phyloP scores from a whole-genome alignment of 2,888 invertebrate genomes.

The Scrobipalpa costella region DNA sequence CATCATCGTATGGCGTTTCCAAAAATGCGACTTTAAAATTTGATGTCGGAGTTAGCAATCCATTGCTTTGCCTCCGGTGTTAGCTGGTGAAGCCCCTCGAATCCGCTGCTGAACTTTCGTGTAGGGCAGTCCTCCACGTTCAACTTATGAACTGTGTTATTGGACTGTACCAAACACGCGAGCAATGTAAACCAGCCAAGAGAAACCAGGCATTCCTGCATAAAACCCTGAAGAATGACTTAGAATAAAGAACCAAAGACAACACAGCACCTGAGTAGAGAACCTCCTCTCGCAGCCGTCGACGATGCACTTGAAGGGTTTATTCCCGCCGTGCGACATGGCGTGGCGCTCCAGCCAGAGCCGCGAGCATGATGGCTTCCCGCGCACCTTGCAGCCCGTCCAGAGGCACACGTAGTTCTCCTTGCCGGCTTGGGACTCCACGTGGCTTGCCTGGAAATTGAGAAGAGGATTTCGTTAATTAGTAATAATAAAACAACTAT shows the following conservation, averaged over 20 bases:
- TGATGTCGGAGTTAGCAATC: too few species aligned
- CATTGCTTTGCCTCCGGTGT: too few species aligned
- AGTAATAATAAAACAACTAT: too few species aligned
- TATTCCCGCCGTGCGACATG: slow-evolving; percentile 93
- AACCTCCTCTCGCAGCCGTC: slow-evolving; percentile 95
- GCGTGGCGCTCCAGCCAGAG: slow-evolving; percentile 97
- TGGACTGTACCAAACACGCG: too few species aligned
- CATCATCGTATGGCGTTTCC: too few species aligned
- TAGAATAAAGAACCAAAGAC: neutral
- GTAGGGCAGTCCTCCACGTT: too few species aligned
- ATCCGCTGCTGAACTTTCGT: too few species aligned
- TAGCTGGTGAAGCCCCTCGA: too few species aligned
- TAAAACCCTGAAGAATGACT: slow-evolving; percentile 1
- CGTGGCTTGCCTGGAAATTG: slow-evolving; percentile 86
- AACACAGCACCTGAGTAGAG: slow-evolving; percentile 87
- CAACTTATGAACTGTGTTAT: too few species aligned
- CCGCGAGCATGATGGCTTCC: slow-evolving; percentile 94
- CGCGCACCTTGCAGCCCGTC: slow-evolving; percentile 97
- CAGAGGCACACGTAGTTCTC: slow-evolving; percentile 95
- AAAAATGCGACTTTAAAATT: too few species aligned
- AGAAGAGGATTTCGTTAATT: neutral
- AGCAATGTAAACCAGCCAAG: too few species aligned
- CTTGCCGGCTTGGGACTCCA: slow-evolving; percentile 90
- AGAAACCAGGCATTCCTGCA: too few species aligned
- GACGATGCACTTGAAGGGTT: slow-evolving; percentile 97